phyloP scores from a whole-genome alignment of 2,113 vertebrate species.

The Alethe castanea region DNA sequence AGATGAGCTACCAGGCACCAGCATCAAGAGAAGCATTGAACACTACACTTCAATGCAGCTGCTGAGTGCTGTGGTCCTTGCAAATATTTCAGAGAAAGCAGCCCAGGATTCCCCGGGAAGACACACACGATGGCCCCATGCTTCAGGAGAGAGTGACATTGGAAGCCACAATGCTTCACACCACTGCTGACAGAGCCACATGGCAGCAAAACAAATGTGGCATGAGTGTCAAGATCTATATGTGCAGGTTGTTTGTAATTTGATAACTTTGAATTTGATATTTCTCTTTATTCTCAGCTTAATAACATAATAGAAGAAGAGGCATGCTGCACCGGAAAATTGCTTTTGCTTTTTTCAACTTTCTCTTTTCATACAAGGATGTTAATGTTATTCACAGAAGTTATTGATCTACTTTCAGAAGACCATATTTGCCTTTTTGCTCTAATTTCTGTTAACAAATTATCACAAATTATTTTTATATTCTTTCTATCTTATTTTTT shows the following conservation, averaged over 20 bases:
- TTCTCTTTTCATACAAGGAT: not conserved
- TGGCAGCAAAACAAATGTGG: not conserved
- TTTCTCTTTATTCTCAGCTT: not conserved
- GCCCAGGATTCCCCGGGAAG: not conserved
- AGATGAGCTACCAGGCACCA: not conserved
- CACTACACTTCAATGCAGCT: not conserved
- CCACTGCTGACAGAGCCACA: not conserved
- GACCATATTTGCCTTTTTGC: not conserved
- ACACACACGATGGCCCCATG: accelerated
- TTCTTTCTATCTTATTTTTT: not conserved
- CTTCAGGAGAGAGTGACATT: not conserved
- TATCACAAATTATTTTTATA: not conserved
- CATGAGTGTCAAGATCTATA: not conserved
- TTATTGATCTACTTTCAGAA: not conserved
- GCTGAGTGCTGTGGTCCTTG: not conserved
- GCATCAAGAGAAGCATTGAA: not conserved
- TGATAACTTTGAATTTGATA: not conserved
- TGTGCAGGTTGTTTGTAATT: not conserved
- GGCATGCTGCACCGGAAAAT: not conserved
- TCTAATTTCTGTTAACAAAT: not conserved
- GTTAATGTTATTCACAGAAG: not conserved
- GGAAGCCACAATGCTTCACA: not conserved
- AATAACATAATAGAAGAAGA: not conserved
- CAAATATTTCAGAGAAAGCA: not conserved
- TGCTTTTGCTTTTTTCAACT: not conserved